phyloP scores from a whole-genome alignment of 1,140 invertebrate species.

The Leptinotarsa undecemlineata region DNA sequence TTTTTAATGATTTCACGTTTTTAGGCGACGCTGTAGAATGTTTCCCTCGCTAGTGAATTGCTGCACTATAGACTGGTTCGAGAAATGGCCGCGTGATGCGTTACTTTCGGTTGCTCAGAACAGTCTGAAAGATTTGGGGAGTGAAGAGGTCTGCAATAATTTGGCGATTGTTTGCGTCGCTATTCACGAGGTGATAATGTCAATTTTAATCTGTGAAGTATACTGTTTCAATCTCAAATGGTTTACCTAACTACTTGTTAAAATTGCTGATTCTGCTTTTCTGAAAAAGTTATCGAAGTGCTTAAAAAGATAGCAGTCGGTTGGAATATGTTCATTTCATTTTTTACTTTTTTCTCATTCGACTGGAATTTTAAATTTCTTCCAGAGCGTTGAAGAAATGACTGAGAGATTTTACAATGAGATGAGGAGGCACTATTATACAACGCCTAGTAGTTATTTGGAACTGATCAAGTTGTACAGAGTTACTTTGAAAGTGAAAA shows the following conservation, averaged over 20 bases:
- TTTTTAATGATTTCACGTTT: too few relatives aligned
- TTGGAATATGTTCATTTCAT: neutral
- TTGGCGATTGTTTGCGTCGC: constrained; percentile 73
- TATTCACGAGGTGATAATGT: constrained; percentile 67
- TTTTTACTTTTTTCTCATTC: neutral
- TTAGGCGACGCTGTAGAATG: constrained; percentile 73
- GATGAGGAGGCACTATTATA: constrained; percentile 83
- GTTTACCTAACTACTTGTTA: too few relatives aligned
- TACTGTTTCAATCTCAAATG: too few relatives aligned
- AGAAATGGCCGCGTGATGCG: constrained; percentile 87
- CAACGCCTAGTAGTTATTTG: constrained; percentile 86
- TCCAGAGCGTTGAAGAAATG: constrained; percentile 75
- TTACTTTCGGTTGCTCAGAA: constrained; percentile 76
- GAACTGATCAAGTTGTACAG: constrained; percentile 83
- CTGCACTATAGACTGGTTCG: constrained; percentile 93
- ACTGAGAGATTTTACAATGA: constrained; percentile 77
- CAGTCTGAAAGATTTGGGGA: constrained; percentile 60
- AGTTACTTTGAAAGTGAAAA: constrained; percentile 67
- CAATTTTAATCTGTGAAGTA: too few relatives aligned
- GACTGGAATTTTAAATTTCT: constrained; percentile 28
- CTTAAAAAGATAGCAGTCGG: too few relatives aligned
- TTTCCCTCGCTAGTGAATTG: constrained; percentile 92
- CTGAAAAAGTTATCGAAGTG: too few relatives aligned
- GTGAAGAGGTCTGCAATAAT: constrained; percentile 57
- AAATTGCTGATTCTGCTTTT: too few relatives aligned